These are phyloP conservation scores for Microctenopoma stevenorrisi DNA, from an alignment of 2,797 vertebrate genomes.

Conservation along the genomic window DNA sequence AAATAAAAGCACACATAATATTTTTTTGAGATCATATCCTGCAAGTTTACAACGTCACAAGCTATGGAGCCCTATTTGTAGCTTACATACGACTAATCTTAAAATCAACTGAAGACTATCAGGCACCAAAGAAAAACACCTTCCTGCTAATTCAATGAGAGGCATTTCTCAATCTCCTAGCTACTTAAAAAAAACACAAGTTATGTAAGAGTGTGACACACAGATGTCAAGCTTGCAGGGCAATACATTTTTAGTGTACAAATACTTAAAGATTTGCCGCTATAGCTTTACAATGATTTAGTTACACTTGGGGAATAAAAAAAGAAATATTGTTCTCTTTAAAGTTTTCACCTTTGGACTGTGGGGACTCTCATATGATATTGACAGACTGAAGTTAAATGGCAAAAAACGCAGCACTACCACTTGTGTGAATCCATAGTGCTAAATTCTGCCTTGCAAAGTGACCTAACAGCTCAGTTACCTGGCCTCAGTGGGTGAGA, in stretches of 20 bases:
- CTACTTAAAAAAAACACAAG: slow-evolving; percentile 33
- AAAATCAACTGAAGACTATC: slow-evolving; percentile 61
- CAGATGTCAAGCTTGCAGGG: background rate
- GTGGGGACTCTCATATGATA: background rate
- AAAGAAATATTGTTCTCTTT: background rate
- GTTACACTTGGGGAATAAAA: background rate
- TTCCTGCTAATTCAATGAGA: slow-evolving; percentile 43
- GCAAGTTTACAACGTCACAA: background rate
- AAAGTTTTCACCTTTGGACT: background rate
- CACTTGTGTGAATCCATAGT: background rate
- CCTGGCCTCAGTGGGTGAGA: slow-evolving; percentile 97
- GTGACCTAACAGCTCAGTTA: slow-evolving; percentile 58
- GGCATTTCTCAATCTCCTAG: slow-evolving; percentile 34
- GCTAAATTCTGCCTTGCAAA: background rate
- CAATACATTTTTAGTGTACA: background rate
- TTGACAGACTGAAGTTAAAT: background rate
- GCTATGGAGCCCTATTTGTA: background rate
- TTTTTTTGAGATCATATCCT: background rate
- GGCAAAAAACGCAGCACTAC: background rate
- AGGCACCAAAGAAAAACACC: slow-evolving; percentile 33
- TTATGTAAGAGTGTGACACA: slow-evolving; percentile 43
- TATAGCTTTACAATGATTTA: background rate
- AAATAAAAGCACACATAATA: slow-evolving; percentile 6
- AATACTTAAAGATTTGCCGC: background rate
- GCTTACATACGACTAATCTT: slow-evolving; percentile 31